Evolutionary conservation across 2,888 invertebrate species (phyloP), one percentile per base, ranked within the genome.

Genomic region (Eremobia ochroleuca): DNA sequence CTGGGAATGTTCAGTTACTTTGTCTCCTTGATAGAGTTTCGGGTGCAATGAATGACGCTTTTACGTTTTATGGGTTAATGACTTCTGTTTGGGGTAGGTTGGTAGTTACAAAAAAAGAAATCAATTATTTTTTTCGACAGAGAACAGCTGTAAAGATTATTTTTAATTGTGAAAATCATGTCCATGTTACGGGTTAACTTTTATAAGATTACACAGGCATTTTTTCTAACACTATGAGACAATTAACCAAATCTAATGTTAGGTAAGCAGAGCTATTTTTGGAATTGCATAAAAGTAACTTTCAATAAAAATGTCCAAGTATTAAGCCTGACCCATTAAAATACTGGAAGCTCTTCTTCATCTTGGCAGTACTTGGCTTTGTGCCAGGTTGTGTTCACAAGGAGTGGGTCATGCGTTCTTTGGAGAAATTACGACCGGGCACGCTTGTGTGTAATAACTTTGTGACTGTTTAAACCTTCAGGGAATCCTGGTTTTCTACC

Each of bases 21-120:
- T 81, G 81, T 78, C 76, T 72, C 67, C 55, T 69, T 79, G 75
- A 79, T 73, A 61, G 78, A 73, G 79, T 72, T 87, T 76, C 46
- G 77, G 62, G 79, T 83, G 87, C 89, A 87, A 81, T 88, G 79
- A 85, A 85, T 83, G 79, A 81, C 74, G 73, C 73, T 75, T 85
- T 81, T 71, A 76, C 73, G 43, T 69, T 80, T 84, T 74, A 78
- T 76, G 73, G 81, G 84, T 86, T 84, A 87, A 85, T 88, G 82
- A 82, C 82, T 85, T 67, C 62, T 79, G 86, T 83, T 81, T 88
- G 79, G 67, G 77, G 77, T 82, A 85, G 81, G 79, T 83, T 85
- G n/a, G 18, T 28, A n/a, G n/a, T 31, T 40, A 55, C 3, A 4
- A 61, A 28, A 59, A n/a, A n/a, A n/a, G n/a, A n/a, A n/a, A n/a